These are phyloP conservation scores for Phyllotreta striolata DNA, from an alignment of 2,888 invertebrate species.

Conservation along the genomic window DNA sequence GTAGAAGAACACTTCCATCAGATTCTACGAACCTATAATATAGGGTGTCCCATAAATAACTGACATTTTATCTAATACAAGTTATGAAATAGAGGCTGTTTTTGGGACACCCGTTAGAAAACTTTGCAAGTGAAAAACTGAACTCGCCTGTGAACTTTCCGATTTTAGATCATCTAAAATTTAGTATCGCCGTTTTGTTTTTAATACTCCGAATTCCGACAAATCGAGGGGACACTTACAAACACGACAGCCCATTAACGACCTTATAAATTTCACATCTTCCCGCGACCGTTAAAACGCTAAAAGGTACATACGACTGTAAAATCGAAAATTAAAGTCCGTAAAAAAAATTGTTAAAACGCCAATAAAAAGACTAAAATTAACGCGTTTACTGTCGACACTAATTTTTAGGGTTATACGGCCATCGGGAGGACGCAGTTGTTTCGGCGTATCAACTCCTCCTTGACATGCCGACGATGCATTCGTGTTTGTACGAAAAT, in stretches of 20 bases:
- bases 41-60: too few relatives aligned
- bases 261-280: constrained; percentile 37
- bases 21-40: too few relatives aligned
- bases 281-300: constrained; percentile 33
- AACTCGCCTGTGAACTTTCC: too few relatives aligned
- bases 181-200: constrained; percentile 4
- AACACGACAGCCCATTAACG: constrained; percentile 34
- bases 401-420: constrained; percentile 34
- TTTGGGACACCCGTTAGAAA: too few relatives aligned
- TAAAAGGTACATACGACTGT: constrained; percentile 37
- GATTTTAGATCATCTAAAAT: not conserved
- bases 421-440: constrained; percentile 33
- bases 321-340: constrained; percentile 33
- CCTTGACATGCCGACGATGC: constrained; percentile 25
- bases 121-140: too few relatives aligned
- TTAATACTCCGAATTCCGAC: constrained; percentile 21
- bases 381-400: constrained; percentile 32
- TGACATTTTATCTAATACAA: too few relatives aligned
- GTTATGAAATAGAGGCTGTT: too few relatives aligned
- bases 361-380: constrained; percentile 37
- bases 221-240: constrained; percentile 18
- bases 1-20: too few relatives aligned
- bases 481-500: constrained; percentile 14
- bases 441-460: constrained; percentile 25
- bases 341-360: constrained; percentile 32